Base-by-base conservation (phyloP, 2,888 invertebrate genomes). In the Acheta domesticus region DNA sequence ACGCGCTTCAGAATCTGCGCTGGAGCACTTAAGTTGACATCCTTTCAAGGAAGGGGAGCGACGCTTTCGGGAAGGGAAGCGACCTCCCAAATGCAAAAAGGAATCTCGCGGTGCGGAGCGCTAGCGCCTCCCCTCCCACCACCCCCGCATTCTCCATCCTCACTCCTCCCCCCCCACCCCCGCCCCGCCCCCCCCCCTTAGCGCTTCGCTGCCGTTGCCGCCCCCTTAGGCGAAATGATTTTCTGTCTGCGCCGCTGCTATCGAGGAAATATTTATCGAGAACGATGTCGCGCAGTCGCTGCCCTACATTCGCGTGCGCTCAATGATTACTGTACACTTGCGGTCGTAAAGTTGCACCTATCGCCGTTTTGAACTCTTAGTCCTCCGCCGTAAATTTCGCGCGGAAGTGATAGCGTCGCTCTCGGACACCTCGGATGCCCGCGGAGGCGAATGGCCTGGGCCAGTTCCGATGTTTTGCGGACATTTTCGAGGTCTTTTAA, bases 221-320 rank as follows among this genome's bases (percentile, higher is more conserved):
- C 36, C 36, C n/a, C 62, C 16, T n/a, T 5, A 8, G 16, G 62
- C 62, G 62, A 62, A 62, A 62, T 62, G 62, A 62, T 62, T 62
- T 62, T 62, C 62, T 62, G 62, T 62, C 62, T 14, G 62, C 14
- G 62, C 14, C 16, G n/a, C 62, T n/a, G 12, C 62, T 62, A 62
- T 62, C 62, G 62, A 62, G 62, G n/a, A 62, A 62, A n/a, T 62
- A 62, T 62, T 62, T 62, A 62, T 62, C 62, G 62, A 62, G n/a
- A 62, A 62, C 62, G 62, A 62, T 62, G 62, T 62, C 62, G 14
- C 62, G 62, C 62, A 62, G 16, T n/a, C 16, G 14, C n/a, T n/a
- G 14, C 8, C 62, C 62, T 62, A 62, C 62, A 62, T 62, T 62
- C 62, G 16, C n/a, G 36, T 36, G 36, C n/a, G 62, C n/a, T 62